Base-by-base conservation (phyloP, 1,140 invertebrate species). In the Lepidurus packardi region DNA sequence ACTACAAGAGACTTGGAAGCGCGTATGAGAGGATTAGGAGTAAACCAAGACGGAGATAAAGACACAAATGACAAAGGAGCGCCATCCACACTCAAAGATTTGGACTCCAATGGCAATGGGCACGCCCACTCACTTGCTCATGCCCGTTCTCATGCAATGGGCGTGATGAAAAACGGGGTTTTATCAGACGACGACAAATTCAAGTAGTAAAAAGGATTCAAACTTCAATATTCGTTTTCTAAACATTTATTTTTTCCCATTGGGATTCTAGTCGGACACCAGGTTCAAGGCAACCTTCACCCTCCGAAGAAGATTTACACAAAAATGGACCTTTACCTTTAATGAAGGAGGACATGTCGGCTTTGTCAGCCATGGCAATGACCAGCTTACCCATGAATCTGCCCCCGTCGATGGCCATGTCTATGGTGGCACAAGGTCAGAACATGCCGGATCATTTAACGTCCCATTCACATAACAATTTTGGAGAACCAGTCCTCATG, bases 171-270 rank as follows among this genome's bases (percentile, higher is more conserved):
- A 84, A 97, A 97, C 85, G 95, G 95, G 75, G 88, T 95, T 80
- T 87, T 90, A 79, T 94, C 96, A 82, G 95, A 97, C 82, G 93
- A 94, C 82, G 94, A 94, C 87, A 92, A 90, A 79, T 96, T 94
- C 85, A 95, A 96, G 94, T 97, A 84, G 92, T 93, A 92, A 83
- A 34, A 34, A 34, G 34, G 0, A 34, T 34, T 34, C 34, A 34
- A 34, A 34, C 34, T 34, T 34, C 34, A 34, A 34, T 34, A 34
- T 34, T 34, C 34, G 4, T n/a, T 73, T 21, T 10, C 80, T 82
- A 82, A 78, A 53, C 34, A 41, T 80, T 75, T 74, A 25, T 78
- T 78, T 78, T 73, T 78, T 41, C 21, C 43, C 43, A 78, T 78
- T 79, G 74, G 41, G 73, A 81, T 88, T 89, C 11, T 85, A 94